Evolutionary conservation across 2,797 vertebrate species (phyloP).

Genomic region (Oreonectes daqikongensis): DNA sequence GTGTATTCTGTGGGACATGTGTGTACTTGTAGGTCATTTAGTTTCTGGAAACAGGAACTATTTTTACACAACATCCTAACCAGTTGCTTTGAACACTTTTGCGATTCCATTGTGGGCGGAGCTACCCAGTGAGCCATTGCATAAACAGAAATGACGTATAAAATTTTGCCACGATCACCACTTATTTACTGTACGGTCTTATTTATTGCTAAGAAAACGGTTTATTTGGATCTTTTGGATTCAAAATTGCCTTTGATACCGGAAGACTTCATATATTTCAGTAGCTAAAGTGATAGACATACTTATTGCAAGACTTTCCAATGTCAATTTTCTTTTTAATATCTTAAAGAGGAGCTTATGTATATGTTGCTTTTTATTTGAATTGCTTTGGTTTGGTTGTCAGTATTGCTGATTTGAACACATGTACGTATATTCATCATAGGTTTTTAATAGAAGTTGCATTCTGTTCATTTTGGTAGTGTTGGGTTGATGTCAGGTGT

Average conservation of each 20-base stretch:
- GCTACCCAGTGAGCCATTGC: background rate
- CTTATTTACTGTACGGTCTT: too few relatives aligned
- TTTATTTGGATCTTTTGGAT: conserved; percentile 37
- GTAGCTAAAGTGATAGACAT: conserved; percentile 32
- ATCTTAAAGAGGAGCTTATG: conserved; percentile 7
- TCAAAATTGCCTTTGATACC: conserved; percentile 44
- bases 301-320: conserved; percentile 50
- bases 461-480: background rate
- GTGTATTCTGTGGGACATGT: conserved; percentile 21
- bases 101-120: background rate
- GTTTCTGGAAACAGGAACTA: conserved; percentile 23
- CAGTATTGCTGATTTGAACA: conserved; percentile 63
- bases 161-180: background rate
- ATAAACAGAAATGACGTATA: background rate
- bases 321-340: background rate
- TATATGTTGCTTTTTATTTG: conserved; percentile 39
- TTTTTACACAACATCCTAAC: background rate
- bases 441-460: too few relatives aligned
- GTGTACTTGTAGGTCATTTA: background rate
- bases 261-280: conserved; percentile 76
- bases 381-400: conserved; percentile 67
- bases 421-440: background rate
- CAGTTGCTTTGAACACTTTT: background rate
- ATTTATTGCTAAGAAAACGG: conserved; percentile 63
- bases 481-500: background rate